Percentiles rank a stretch among this genome's conserved stretches.
phyloP scores from a whole-genome alignment of 2,113 vertebrate species.

The Sebastes schlegelii region DNA sequence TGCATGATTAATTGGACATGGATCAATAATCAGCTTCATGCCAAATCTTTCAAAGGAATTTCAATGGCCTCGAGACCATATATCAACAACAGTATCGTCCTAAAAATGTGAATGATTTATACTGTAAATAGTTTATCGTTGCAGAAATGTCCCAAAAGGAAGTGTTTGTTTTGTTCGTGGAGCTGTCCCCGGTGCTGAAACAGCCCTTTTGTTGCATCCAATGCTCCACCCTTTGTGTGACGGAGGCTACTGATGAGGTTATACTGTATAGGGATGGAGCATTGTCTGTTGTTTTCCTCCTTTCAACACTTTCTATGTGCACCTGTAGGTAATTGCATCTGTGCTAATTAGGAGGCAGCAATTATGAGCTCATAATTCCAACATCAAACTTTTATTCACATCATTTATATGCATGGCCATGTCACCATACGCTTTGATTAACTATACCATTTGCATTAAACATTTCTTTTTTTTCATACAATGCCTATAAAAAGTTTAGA shows the following conservation, averaged over 20 bases:
- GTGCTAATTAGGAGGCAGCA: background rate
- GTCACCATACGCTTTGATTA: background rate
- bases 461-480: background rate
- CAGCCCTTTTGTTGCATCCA: background rate
- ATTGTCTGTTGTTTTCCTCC: background rate
- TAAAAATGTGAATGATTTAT: background rate
- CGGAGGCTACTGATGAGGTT: background rate
- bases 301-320: background rate
- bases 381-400: too few species aligned
- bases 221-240: background rate
- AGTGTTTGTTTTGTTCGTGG: background rate
- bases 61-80: background rate
- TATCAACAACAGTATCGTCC: background rate
- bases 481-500: background rate
- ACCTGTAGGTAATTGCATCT: background rate
- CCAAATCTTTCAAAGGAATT: background rate
- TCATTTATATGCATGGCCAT: background rate
- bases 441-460: background rate
- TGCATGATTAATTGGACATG: background rate
- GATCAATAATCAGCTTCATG: background rate
- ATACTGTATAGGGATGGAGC: background rate
- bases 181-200: conserved; percentile 70
- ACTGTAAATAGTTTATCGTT: too few species aligned
- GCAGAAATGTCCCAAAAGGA: background rate
- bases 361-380: background rate